Base-by-base conservation (phyloP, 2,113 vertebrate genomes). In the Sclerurus mexicanus region DNA sequence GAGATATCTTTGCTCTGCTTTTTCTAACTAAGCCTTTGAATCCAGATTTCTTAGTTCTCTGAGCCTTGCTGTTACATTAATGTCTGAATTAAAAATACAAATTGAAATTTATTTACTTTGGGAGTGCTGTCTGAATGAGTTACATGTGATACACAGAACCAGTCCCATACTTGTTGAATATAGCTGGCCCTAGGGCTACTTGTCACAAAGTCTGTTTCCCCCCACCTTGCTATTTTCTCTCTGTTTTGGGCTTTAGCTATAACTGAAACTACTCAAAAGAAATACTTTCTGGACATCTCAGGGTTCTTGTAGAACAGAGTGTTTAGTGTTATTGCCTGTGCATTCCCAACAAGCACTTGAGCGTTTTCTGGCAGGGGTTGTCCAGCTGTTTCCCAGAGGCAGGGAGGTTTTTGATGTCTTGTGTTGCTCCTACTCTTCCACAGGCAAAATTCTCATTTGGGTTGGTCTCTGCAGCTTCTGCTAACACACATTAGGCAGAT, bases 81-180 rank as follows among this genome's bases (percentile, higher is more conserved):
- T 3, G 3, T 75, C 73, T 59, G 44, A 94, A 92, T 78, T 90
- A 81, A 97, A 96, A 88, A 81, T 60, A 88, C 17, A 84, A 82
- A 94, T 94, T 90, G 93, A 93, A 96, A 90, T 95, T 62, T 74
- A 93, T 94, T 95, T 96, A 96, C 52, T 94, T 86, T 80, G 75
- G 85, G 72, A 81, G 15, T 56, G 22, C 67, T 92, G 64, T 93
- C 83, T 93, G 59, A 90, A 75, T 46, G 52, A 88, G 75, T 80
- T 73, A 93, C 37, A 64, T 20, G 35, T 5, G 22, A 94, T 72
- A n/a, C 17, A 89, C 56, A 89, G 69, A 89, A 85, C 42, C 84
- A 86, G 84, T 81, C 53, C 56, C 6, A 9, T 60, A 75, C 21
- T 81, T 19, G 1, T 52, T 74, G 80, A 31, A 33, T 72, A 80